A percentile compares a stretch with the other conserved stretches of the same genome.
phyloP scores from a whole-genome alignment of 2,888 invertebrate genomes.

The Acronicta alni region DNA sequence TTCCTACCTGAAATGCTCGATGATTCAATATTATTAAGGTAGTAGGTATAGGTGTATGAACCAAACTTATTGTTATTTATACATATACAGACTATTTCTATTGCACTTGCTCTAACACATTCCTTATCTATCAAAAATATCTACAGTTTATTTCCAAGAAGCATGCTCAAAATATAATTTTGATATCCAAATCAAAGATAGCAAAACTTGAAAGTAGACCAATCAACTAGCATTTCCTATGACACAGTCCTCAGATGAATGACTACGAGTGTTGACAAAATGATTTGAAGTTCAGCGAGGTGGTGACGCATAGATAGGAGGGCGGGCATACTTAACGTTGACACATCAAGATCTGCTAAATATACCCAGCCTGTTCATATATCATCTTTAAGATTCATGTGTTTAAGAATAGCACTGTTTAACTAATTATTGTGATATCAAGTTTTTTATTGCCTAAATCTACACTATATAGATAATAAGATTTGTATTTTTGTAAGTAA shows the following conservation, averaged over 20 bases:
- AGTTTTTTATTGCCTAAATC: too few relatives aligned
- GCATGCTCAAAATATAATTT: background rate
- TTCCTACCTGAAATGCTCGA: too few relatives aligned
- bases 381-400: constrained; percentile 15
- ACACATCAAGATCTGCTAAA: constrained; percentile 22
- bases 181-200: background rate
- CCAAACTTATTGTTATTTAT: too few relatives aligned
- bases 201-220: background rate
- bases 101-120: too few relatives aligned
- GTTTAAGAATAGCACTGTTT: constrained; percentile 1
- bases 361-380: constrained; percentile 16
- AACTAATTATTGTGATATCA: background rate
- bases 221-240: background rate
- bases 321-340: constrained; percentile 15
- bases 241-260: background rate
- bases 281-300: constrained; percentile 7
- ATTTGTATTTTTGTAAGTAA: too few relatives aligned
- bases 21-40: too few relatives aligned
- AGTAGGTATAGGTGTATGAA: too few relatives aligned
- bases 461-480: too few relatives aligned
- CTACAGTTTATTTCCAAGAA: background rate
- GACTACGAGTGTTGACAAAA: constrained; percentile 18
- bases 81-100: too few relatives aligned
- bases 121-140: too few relatives aligned
- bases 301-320: constrained; percentile 26